Base-by-base conservation (phyloP, 2,888 invertebrate genomes). In the Dorcus parallelipipedus region DNA sequence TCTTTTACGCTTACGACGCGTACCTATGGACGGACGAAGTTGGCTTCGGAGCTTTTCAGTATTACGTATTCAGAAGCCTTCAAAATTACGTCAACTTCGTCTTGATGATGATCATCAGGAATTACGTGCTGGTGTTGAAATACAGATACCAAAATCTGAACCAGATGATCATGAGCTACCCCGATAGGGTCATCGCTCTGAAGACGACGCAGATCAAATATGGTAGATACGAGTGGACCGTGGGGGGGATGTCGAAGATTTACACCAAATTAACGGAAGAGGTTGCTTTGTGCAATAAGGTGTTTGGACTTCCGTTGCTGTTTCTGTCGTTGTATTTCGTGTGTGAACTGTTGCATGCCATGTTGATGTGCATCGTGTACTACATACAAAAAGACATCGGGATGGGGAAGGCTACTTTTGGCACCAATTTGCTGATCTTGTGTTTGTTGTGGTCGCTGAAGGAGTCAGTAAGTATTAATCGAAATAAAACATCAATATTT, bases 381-480 rank as follows among this genome's bases (percentile, higher is more conserved):
- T 45, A 38, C 38, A 47, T 54, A 20, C 14, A 38, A 9, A 43
- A 45, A 38, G 2, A 38, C 9, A 20, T 10, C 14, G 10, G 38
- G 9, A 17, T 48, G 48, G 47, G 14, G 7, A 48, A 26, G 26
- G 38, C 39, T 45, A 14, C 9, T 20, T 54, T 54, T 39, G 54
- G 54, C 8, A 20, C 38, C 5, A 48, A 54, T 14, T 4, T 54
- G 14, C 47, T 54, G 38, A 33, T 43, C 10, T 33, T 54, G 45
- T 54, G 54, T 20, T 54, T 54, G 9, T 38, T 54, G 38, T 54
- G 54, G 54, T 47, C 45, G 6, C 9, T 54, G 9, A 54, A 54
- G 42, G 45, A 54, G 14, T 7, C 47, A 17, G 54, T 54, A 39
- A 47, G 54, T 47, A 8, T 20, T 3, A 8, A 5, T 20, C 10